Percentiles rank a stretch among this genome's conserved stretches.
Evolutionary conservation across 2,797 vertebrate species (phyloP).

Genomic region (Linurgus olivaceus): DNA sequence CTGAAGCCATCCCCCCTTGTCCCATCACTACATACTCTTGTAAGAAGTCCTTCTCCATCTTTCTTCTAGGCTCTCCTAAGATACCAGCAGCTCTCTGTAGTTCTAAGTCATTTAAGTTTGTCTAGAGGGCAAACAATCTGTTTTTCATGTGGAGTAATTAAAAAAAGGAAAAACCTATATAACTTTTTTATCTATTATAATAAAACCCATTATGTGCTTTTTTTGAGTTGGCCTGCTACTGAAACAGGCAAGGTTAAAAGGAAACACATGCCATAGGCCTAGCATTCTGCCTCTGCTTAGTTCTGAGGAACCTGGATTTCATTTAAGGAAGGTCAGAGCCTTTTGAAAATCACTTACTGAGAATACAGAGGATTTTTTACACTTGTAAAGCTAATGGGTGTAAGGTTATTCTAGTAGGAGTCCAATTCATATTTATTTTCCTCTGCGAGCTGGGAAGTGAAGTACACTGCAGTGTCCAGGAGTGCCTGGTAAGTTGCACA

Average conservation of each 20-base stretch:
- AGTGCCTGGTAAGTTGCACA: background rate
- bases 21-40: background rate
- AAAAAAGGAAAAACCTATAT: background rate
- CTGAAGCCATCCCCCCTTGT: background rate
- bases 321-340: background rate
- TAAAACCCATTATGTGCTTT: background rate
- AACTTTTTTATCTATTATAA: background rate
- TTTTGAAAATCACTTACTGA: background rate
- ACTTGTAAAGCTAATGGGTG: background rate
- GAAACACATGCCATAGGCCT: background rate
- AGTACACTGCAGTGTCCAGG: background rate
- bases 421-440: background rate
- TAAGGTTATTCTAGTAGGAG: background rate
- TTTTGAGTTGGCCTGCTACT: background rate
- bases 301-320: background rate
- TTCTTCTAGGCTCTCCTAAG: background rate
- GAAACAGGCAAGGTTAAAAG: background rate
- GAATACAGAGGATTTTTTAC: background rate
- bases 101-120: background rate
- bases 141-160: background rate
- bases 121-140: background rate
- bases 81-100: background rate
- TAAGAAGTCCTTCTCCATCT: background rate
- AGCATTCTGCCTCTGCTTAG: background rate
- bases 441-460: background rate